Evolutionary conservation across 2,113 vertebrate genomes (phyloP).

Genomic region (Anas platyrhynchos): DNA sequence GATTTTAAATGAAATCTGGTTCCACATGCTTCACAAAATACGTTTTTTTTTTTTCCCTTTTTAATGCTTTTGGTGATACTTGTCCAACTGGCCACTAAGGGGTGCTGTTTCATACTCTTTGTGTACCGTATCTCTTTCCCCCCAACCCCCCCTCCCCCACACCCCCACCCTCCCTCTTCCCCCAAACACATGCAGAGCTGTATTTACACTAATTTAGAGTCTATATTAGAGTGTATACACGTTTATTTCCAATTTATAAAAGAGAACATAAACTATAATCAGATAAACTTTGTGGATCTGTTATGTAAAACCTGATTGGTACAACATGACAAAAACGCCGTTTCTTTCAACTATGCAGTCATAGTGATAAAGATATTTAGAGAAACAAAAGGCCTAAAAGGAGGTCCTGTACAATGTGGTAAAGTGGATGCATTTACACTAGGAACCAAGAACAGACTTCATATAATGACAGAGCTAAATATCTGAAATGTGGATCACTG

Average conservation of each 20-base stretch:
- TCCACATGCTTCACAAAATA: neutral
- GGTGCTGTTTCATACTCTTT: constrained; percentile 47
- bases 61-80: neutral
- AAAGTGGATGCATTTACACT: neutral
- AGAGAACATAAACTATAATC: constrained; percentile 18
- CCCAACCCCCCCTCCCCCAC: too few relatives aligned
- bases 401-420: fast-evolving
- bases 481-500: neutral
- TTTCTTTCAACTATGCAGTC: constrained; percentile 10
- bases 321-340: constrained; percentile 38
- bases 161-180: too few relatives aligned
- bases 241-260: neutral
- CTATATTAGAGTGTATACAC: neutral
- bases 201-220: neutral
- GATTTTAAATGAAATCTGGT: neutral
- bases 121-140: neutral
- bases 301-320: constrained; percentile 30
- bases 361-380: neutral
- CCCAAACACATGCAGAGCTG: neutral
- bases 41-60: neutral
- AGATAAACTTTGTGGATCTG: constrained; percentile 38
- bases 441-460: neutral
- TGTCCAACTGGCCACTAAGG: neutral
- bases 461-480: neutral
- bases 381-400: neutral